Base-by-base conservation (phyloP, 2,888 invertebrate genomes). In the Germaria angustata region DNA sequence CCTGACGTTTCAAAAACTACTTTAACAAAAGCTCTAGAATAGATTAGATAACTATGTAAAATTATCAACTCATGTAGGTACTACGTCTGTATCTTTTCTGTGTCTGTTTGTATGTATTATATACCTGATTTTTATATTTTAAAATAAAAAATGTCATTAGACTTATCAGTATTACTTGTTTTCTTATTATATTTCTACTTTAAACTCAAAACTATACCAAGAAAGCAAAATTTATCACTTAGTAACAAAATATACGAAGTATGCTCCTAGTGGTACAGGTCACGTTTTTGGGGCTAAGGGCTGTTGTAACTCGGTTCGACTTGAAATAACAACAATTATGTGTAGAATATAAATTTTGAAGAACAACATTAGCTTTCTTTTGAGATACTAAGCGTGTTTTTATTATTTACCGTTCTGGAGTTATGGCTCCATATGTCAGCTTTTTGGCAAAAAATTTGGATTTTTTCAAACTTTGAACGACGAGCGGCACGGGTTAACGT, bases 401-500 rank as follows among this genome's bases (percentile, higher is more conserved):
- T 51, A 51, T 51, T 51, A 51, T 51, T 51, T 51, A 13, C 51
- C 7, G 51, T 51, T 51, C 24, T 22, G 51, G 13, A 51, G 51
- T 51, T 51, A 51, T 51, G 24, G 51, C 51, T 51, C 24, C 11
- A 51, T 51, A 51, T 51, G 51, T 51, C 24, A 13, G 11, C 1
- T 51, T 51, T 51, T 51, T 51, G 24, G 11, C 22, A 6, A 51
- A 24, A 51, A 51, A 51, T 22, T 11, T 13, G 13, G 9, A 9
- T 39, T 39, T 39, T 20, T 39, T n/a, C 39, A 39, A 39, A 39
- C 2, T 39, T 24, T 3, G n/a, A 51, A 8, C 94, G 87, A 94
- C 94, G 68, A 94, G 90, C 88, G 51, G 22, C 22, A 51, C 20
- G 57, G 36, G 57, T 57, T 36, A 57, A 94, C 28, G 6, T 44